Evolutionary conservation across 1,140 invertebrate genomes (phyloP), one percentile per base, ranked within the genome.

Genomic region (Drosophila ironensis): DNA sequence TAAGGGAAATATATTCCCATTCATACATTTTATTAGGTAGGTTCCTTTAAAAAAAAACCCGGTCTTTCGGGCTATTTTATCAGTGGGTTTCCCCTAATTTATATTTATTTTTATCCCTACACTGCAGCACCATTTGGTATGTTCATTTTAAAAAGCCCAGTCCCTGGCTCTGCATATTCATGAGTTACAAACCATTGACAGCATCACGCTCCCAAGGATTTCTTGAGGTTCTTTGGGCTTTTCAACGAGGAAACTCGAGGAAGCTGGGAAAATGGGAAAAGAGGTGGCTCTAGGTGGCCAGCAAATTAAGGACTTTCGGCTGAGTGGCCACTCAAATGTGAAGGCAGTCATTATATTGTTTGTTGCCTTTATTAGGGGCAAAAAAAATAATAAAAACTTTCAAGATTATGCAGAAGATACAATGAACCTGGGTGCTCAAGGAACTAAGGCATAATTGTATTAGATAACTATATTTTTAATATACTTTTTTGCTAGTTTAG

Each of bases 281-380:
- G 8, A 16, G 3, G 14, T 25, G 28, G 12, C 3, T 19, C n/a
- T 28, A 40, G 27, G 27, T 41, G 61, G 64, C 27, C 28, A 56
- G 35, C 33, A 16, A n/a, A 56, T 56, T 69, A 69, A 69, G 66
- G 52, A 48, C 64, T 69, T 69, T 56, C 64, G 66, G 28, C 66
- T 69, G 64, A 69, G 51, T 69, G 66, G 51, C 64, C 47, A 51
- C 73, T 45, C 46, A 48, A 53, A 22, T 53, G 68, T 48, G 52
- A n/a, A n/a, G 61, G 16, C 53, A 46, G 61, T 45, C 41, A 56
- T 78, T 80, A 78, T 80, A 59, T 72, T 72, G 52, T 81, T 63
- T 68, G 56, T 50, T 44, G 63, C 35, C 42, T 77, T 66, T 70
- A 84, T 82, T 77, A 78, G 84, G 77, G 60, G 72, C 22, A 66